These are phyloP conservation scores for Axis porcinus DNA, from an alignment of 2,113 vertebrate genomes.

Conservation along the genomic window DNA sequence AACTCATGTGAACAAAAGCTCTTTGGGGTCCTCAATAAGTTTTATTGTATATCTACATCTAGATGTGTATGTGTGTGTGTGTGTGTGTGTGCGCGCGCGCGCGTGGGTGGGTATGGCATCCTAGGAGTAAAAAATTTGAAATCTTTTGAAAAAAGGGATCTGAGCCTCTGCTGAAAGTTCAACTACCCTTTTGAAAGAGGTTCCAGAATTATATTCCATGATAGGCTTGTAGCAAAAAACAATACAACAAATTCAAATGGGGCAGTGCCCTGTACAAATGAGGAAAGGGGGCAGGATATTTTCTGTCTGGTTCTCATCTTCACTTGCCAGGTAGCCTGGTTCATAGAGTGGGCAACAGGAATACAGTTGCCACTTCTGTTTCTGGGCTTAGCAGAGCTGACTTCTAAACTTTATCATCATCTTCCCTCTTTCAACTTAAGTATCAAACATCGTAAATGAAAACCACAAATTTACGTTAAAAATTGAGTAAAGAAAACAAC, in stretches of 20 bases:
- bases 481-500: not conserved
- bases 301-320: not conserved
- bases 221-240: not conserved
- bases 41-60: not conserved
- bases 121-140: not conserved
- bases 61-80: not conserved
- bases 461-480: not conserved
- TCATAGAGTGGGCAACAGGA: not conserved
- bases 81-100: fast-evolving
- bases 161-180: not conserved
- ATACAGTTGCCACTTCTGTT: not conserved
- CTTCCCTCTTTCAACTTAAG: constrained; percentile 5
- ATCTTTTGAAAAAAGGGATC: not conserved
- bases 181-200: not conserved
- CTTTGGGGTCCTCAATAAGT: not conserved
- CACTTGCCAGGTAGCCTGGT: not conserved
- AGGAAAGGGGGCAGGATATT: not conserved
- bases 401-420: not conserved
- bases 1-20: not conserved
- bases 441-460: constrained; percentile 41
- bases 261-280: not conserved
- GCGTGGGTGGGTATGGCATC: not conserved
- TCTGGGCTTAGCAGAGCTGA: not conserved
- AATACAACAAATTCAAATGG: not conserved
- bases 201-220: not conserved